Evolutionary conservation across 2,113 vertebrate genomes (phyloP).

Genomic region (Odontophorus gujanensis): DNA sequence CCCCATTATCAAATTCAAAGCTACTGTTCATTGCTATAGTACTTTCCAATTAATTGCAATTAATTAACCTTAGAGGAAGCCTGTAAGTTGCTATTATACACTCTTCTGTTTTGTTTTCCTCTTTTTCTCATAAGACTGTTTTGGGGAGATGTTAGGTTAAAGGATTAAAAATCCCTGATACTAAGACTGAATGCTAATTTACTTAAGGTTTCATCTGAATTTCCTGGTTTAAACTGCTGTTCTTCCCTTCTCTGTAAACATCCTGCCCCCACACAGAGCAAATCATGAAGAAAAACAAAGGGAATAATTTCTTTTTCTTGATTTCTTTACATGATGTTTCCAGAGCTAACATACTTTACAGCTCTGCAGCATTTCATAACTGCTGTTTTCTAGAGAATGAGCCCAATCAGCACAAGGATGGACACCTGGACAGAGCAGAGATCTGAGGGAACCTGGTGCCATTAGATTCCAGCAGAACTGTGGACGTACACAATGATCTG

Average conservation of each 20-base stretch:
- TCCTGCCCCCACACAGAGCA: neutral
- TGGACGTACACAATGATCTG: accelerated
- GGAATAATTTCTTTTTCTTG: neutral
- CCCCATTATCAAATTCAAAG: slow-evolving; percentile 52
- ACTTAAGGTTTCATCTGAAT: slow-evolving; percentile 24
- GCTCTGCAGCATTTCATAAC: neutral
- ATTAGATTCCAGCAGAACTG: neutral
- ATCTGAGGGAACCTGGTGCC: neutral
- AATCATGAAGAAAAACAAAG: neutral
- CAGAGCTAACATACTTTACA: neutral
- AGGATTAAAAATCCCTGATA: slow-evolving; percentile 21
- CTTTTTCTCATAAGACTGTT: slow-evolving; percentile 18
- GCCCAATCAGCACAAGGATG: neutral
- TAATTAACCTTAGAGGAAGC: slow-evolving; percentile 72
- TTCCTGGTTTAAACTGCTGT: neutral
- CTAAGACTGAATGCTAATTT: slow-evolving; percentile 6
- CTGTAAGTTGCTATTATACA: neutral
- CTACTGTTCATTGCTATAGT: slow-evolving; percentile 2
- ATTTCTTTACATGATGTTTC: neutral
- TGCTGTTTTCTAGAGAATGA: slow-evolving; percentile 14
- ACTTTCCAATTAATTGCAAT: slow-evolving; percentile 67
- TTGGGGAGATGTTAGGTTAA: slow-evolving; percentile 28
- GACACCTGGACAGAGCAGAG: neutral
- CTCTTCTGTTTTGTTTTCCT: neutral
- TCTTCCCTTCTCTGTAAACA: slow-evolving; percentile 6